Evolutionary conservation across 2,888 invertebrate species (phyloP).

Genomic region (Pemphredon lugubris): DNA sequence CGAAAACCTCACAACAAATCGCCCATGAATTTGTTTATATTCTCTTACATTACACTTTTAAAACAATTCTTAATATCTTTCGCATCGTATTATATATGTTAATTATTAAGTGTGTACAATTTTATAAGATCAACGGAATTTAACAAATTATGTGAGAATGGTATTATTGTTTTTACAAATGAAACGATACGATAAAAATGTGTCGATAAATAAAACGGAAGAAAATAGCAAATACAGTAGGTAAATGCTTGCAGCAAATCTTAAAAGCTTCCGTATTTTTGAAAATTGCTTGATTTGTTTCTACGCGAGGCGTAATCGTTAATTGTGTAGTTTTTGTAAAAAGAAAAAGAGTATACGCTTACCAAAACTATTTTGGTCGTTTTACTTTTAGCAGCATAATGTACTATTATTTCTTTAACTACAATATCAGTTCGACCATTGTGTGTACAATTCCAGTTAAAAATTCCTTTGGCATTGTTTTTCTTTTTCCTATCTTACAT

Average conservation of each 20-base stretch:
- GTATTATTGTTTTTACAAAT: constrained; percentile 35
- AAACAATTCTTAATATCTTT: constrained; percentile 26
- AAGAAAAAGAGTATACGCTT: constrained; percentile 65
- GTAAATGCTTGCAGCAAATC: constrained; percentile 20
- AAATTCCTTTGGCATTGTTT: constrained; percentile 28
- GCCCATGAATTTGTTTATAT: constrained; percentile 17
- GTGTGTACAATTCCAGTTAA: constrained; percentile 45
- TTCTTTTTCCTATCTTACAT: constrained; percentile 29
- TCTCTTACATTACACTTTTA: constrained; percentile 24
- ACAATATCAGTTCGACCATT: constrained; percentile 48
- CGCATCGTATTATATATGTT: constrained; percentile 43
- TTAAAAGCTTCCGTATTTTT: constrained; percentile 16
- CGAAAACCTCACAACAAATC: constrained; percentile 28
- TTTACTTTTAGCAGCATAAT: constrained; percentile 61
- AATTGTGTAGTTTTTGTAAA: constrained; percentile 45
- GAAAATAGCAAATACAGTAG: constrained; percentile 23
- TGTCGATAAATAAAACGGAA: constrained; percentile 12
- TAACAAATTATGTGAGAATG: constrained; percentile 13
- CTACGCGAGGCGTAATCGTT: constrained; percentile 33
- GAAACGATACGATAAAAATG: constrained; percentile 16
- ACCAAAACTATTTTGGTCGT: constrained; percentile 63
- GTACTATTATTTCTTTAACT: constrained; percentile 43
- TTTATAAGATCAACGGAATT: constrained; percentile 36
- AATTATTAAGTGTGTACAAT: constrained; percentile 49
- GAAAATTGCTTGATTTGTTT: constrained; percentile 19